Evolutionary conservation across 2,888 invertebrate species (phyloP).

Genomic region (Gortyna flavago): DNA sequence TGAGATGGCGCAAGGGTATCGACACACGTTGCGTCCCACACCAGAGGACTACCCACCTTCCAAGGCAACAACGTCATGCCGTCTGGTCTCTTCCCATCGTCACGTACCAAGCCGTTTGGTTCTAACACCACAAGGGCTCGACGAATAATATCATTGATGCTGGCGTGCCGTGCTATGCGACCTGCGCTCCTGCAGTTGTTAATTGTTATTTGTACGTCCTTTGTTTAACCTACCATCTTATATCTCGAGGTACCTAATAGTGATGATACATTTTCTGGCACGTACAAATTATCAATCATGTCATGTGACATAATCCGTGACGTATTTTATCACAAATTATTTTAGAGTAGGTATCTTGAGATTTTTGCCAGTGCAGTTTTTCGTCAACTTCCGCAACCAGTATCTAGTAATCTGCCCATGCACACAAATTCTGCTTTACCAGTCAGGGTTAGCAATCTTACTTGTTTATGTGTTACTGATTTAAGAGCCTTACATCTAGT

Average conservation of each 20-base stretch:
- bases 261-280: neutral
- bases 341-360: neutral
- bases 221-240: neutral
- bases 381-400: neutral
- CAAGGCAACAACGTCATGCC: too few relatives aligned
- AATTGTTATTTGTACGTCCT: neutral
- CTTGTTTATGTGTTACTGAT: neutral
- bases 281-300: neutral
- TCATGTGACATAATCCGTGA: neutral
- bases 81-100: too few relatives aligned
- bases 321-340: conserved; percentile 1
- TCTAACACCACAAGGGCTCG: too few relatives aligned
- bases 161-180: too few relatives aligned
- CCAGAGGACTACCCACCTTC: too few relatives aligned
- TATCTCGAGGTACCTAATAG: neutral
- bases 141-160: too few relatives aligned
- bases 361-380: neutral
- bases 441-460: neutral
- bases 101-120: too few relatives aligned
- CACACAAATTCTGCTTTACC: neutral
- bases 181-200: too few relatives aligned
- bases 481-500: neutral
- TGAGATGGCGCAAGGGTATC: too few relatives aligned
- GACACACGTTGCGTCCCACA: too few relatives aligned
- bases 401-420: neutral